phyloP scores from a whole-genome alignment of 2,888 invertebrate species.

The Cremastinae sp. region DNA sequence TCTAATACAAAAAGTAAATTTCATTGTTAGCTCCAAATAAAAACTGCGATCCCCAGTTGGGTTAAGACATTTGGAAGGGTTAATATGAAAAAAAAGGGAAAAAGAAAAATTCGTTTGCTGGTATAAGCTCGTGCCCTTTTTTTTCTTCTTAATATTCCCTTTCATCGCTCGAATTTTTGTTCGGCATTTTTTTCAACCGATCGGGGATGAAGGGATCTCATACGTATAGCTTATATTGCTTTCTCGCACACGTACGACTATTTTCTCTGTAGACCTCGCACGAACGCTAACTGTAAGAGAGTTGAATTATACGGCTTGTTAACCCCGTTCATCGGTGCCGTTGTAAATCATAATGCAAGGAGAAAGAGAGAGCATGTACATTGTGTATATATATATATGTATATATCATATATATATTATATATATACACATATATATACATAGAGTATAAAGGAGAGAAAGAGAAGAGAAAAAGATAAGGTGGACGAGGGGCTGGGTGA shows the following conservation, averaged over 20 bases:
- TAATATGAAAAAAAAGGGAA: background rate
- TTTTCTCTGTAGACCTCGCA: conserved; percentile 26
- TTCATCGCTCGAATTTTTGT: conserved; percentile 25
- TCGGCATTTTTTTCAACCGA: conserved; percentile 5
- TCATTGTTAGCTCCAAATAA: conserved; percentile 28
- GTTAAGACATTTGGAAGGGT: background rate
- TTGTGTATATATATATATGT: no score
- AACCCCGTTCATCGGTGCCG: conserved; percentile 59
- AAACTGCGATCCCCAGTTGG: conserved; percentile 14
- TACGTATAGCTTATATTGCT: background rate
- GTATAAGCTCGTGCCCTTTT: conserved; percentile 18
- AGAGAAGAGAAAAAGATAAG: background rate
- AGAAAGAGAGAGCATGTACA: conserved; percentile 21
- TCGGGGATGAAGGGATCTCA: conserved; percentile 16
- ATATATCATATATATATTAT: no score
- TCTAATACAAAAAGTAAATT: conserved; percentile 18
- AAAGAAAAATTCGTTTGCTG: conserved; percentile 30
- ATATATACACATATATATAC: no score
- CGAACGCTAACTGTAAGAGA: conserved; percentile 41
- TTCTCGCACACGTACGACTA: background rate
- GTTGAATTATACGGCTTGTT: conserved; percentile 63
- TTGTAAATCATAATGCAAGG: conserved; percentile 58
- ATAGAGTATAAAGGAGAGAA: conserved; percentile 1
- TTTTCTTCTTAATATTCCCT: conserved; percentile 45
- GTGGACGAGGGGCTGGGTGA: conserved; percentile 32